Conservation (phyloP, 2,113 vertebrate genomes). For the Camelus dromedarius region DNA sequence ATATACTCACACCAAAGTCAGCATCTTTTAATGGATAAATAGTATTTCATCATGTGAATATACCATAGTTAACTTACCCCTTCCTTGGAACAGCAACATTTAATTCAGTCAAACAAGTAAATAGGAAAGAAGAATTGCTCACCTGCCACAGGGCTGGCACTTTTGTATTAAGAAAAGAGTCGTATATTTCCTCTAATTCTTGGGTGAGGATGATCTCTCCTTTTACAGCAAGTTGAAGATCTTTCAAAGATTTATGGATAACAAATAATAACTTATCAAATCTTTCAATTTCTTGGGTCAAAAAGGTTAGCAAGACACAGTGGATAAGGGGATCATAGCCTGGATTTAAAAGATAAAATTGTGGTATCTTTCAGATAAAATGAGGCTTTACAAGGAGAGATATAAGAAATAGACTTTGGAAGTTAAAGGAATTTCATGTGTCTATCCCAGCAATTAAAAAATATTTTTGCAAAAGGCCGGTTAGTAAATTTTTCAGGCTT, state of each 20-base stretch:
- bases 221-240: constrained; percentile 78
- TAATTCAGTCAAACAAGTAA: background rate
- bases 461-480: background rate
- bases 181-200: constrained; percentile 79
- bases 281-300: constrained; percentile 83
- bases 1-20: background rate
- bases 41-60: background rate
- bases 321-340: constrained; percentile 77
- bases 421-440: background rate
- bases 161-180: constrained; percentile 60
- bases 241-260: constrained; percentile 81
- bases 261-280: constrained; percentile 83
- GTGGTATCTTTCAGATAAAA: background rate
- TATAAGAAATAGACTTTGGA: background rate
- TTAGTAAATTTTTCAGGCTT: background rate
- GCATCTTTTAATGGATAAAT: background rate
- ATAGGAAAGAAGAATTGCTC: background rate
- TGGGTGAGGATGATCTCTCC: constrained; percentile 80
- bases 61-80: too few relatives aligned
- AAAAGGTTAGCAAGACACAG: constrained; percentile 77
- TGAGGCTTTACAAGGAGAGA: background rate
- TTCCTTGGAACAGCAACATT: background rate
- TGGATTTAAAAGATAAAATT: constrained; percentile 27
- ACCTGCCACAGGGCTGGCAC: constrained; percentile 85
- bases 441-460: background rate